phyloP scores from a whole-genome alignment of 2,797 vertebrate species.

The Helostoma temminkii region DNA sequence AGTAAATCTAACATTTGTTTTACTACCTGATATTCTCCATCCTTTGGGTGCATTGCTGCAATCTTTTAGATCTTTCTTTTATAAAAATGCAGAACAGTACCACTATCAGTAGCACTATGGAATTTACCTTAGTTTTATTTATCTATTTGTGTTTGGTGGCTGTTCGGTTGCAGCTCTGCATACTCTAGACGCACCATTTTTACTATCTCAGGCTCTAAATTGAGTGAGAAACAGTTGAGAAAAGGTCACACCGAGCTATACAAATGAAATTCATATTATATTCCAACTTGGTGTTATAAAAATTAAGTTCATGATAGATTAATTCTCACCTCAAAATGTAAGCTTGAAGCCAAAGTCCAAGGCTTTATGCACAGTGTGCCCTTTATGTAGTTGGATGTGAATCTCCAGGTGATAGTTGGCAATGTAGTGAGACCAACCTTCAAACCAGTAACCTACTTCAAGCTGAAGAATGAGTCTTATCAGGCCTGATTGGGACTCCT shows the following conservation, averaged over 20 bases:
- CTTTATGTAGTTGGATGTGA: not conserved
- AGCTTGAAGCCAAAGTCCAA: not conserved
- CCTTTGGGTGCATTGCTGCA: not conserved
- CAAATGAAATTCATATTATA: not conserved
- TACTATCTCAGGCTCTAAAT: not conserved
- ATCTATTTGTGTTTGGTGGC: not conserved
- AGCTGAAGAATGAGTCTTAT: no score
- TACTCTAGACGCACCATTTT: not conserved
- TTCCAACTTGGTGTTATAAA: not conserved
- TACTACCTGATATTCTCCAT: not conserved
- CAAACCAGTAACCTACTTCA: no score
- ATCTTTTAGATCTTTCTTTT: constrained; percentile 12
- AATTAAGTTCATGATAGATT: not conserved
- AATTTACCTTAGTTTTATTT: not conserved
- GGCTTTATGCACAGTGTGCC: not conserved
- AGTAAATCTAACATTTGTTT: constrained; percentile 22
- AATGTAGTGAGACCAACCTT: not conserved
- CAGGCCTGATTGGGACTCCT: no score
- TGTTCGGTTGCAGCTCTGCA: constrained; percentile 1
- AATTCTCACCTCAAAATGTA: not conserved
- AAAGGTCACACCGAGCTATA: not conserved
- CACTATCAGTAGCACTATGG: not conserved
- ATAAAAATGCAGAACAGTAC: constrained; percentile 1
- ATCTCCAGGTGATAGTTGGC: not conserved
- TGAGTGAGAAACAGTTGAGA: constrained; percentile 5